Evolutionary conservation across 1,140 invertebrate genomes (phyloP).

Genomic region (Charaxes varanes): DNA sequence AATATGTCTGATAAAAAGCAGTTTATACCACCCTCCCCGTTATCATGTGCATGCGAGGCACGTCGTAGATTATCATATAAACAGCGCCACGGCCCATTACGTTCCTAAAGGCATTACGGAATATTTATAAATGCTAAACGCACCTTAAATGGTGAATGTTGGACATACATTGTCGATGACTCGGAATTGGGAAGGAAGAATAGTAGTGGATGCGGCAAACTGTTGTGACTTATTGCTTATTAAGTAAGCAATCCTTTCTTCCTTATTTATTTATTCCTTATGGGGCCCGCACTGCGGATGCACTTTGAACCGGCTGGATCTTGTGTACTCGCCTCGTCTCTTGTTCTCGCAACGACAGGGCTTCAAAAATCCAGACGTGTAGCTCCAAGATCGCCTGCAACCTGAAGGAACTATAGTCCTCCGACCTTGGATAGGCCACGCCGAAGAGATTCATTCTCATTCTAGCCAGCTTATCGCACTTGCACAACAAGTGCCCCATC

Average conservation of each 20-base stretch:
- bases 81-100: conserved; percentile 48
- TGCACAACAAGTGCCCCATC: too few species aligned
- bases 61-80: conserved; percentile 55
- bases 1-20: conserved; percentile 2
- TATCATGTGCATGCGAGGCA: conserved; percentile 28
- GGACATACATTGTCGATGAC: conserved; percentile 35
- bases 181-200: conserved; percentile 6
- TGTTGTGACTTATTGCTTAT: too few species aligned
- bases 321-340: too few species aligned
- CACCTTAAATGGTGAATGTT: conserved; percentile 47
- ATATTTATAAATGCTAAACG: conserved; percentile 59
- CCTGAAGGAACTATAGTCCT: too few species aligned
- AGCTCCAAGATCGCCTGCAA: too few species aligned
- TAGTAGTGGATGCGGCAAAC: conserved; percentile 24
- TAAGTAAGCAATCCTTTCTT: neutral
- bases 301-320: too few species aligned
- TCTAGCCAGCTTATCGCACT: too few species aligned
- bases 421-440: too few species aligned
- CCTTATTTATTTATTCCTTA: conserved; percentile 4
- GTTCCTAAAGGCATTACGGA: conserved; percentile 42
- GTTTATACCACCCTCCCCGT: conserved; percentile 6
- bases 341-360: too few species aligned
- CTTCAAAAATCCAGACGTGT: too few species aligned
- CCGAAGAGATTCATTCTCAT: too few species aligned
- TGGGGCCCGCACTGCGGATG: too few species aligned